These are phyloP conservation scores for Steromphala cineraria DNA, from an alignment of 2,888 invertebrate genomes.

Conservation along the genomic window DNA sequence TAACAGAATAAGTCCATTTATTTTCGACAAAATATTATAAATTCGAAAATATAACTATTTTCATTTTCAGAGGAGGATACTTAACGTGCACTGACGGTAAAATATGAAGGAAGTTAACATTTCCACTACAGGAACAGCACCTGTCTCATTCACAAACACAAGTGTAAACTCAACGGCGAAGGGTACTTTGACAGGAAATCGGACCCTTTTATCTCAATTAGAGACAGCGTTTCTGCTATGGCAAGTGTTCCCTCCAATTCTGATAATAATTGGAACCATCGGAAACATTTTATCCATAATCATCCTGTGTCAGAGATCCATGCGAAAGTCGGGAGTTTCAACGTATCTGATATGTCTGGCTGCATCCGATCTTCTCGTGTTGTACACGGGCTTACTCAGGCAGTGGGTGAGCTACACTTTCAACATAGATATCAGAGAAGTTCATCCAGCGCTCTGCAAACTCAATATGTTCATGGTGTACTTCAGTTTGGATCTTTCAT, in stretches of 20 bases:
- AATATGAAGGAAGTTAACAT: no score
- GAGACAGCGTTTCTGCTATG: background rate
- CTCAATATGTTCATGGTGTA: constrained; percentile 34
- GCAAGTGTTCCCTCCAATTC: background rate
- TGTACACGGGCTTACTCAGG: constrained; percentile 36
- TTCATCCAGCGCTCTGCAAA: constrained; percentile 29
- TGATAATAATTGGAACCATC: background rate
- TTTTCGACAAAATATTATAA: no score
- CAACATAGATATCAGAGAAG: constrained; percentile 28
- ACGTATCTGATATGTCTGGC: constrained; percentile 28
- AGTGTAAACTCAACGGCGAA: no score
- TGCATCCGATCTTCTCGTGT: constrained; percentile 40
- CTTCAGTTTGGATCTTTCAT: constrained; percentile 36
- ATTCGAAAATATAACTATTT: no score
- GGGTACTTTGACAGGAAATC: no score
- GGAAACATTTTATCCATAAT: background rate
- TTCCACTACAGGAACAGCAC: no score
- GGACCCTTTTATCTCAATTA: no score
- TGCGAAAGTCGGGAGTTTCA: background rate
- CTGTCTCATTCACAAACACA: no score
- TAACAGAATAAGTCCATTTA: no score
- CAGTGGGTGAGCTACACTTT: constrained; percentile 39
- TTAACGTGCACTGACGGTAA: no score
- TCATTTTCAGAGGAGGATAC: no score
- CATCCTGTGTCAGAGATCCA: background rate